A percentile compares a stretch with the other conserved stretches of the same genome.
Conservation (phyloP, 2,888 invertebrate species). For the Mesoligia furuncula region DNA sequence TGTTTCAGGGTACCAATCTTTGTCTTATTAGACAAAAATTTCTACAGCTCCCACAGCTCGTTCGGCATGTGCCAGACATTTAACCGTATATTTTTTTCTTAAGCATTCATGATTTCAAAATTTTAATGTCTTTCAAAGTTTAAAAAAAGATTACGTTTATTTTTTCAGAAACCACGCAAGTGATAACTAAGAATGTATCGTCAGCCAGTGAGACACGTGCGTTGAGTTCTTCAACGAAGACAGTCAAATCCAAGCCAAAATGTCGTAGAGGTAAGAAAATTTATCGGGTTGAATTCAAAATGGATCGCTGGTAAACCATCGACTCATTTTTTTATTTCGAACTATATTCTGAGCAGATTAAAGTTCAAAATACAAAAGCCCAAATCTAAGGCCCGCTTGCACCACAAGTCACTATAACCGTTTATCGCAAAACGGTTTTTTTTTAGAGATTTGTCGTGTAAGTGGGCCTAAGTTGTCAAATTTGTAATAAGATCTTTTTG, state of each 20-base stretch:
- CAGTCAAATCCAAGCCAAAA: neutral
- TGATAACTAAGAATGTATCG: neutral
- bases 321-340: neutral
- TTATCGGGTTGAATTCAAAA: neutral
- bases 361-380: neutral
- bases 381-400: neutral
- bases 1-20: neutral
- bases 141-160: neutral
- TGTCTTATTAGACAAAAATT: neutral
- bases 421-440: neutral
- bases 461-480: neutral
- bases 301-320: neutral
- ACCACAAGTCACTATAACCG: neutral
- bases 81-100: neutral
- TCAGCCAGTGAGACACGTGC: neutral
- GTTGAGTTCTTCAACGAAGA: neutral
- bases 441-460: neutral
- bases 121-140: neutral
- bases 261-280: slow-evolving; percentile 39
- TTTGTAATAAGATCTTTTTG: neutral
- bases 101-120: neutral
- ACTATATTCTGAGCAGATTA: neutral
- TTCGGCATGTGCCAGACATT: neutral
- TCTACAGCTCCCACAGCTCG: neutral
- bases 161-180: neutral